Evolutionary conservation across 2,888 invertebrate genomes (phyloP).

Genomic region (Bruchidius siliquastri): DNA sequence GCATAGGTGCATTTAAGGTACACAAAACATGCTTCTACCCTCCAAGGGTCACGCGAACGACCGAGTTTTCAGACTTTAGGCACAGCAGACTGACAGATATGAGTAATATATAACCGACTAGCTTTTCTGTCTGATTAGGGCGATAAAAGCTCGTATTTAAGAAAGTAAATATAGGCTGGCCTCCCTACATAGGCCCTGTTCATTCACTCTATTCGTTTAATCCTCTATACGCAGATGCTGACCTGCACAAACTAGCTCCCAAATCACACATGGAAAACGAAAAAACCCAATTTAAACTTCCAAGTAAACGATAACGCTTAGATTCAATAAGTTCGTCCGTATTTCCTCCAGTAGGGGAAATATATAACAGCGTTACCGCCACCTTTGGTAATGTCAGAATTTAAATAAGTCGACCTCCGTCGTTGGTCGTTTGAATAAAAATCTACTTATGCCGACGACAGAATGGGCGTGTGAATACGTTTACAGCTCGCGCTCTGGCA

Average conservation of each 20-base stretch:
- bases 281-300: not conserved
- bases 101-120: no score
- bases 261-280: not conserved
- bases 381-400: slow-evolving; percentile 34
- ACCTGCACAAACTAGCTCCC: not conserved
- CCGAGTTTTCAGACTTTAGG: no score
- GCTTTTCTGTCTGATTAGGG: no score
- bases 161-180: no score
- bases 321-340: not conserved
- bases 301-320: not conserved
- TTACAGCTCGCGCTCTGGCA: slow-evolving; percentile 35
- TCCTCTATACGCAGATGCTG: no score
- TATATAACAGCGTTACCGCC: slow-evolving; percentile 11
- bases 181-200: no score
- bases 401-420: slow-evolving; percentile 36
- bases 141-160: no score
- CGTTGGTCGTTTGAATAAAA: slow-evolving; percentile 38
- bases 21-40: no score
- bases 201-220: no score
- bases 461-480: slow-evolving; percentile 39
- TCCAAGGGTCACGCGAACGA: no score
- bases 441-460: slow-evolving; percentile 36
- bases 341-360: not conserved
- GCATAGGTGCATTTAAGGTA: no score
- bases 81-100: no score